Evolutionary conservation across 2,888 invertebrate species (phyloP), one percentile per base, ranked within the genome.

Genomic region (Monoplex corrugatus): DNA sequence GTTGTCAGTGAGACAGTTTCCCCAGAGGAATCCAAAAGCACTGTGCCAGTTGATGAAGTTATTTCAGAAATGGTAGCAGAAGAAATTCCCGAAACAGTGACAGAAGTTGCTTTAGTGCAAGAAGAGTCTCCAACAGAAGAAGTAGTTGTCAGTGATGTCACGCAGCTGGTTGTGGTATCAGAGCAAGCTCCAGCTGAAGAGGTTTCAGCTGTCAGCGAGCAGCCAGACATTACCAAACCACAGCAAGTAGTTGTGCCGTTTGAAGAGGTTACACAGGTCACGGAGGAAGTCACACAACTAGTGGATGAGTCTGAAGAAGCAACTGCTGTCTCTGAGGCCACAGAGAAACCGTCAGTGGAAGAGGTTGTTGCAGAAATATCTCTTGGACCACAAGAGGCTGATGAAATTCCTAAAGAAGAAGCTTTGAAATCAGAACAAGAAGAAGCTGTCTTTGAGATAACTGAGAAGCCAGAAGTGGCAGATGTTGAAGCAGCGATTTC

Each of bases 401-500:
- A 40, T 57, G 83, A 87, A 87, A 85, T 44, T 84, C 63, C n/a
- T 83, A 45, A 87, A 84, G 87, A n/a, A n/a, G n/a, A n/a, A n/a
- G n/a, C n/a, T n/a, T n/a, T n/a, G n/a, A n/a, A n/a, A n/a, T n/a
- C 72, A 78, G 88, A 89, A 78, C 10, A 84, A 28, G 23, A 45
- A 28, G 94, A 94, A 23, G 91, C 94, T 40, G 94, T 50, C 6
- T 44, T 43, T n/a, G 28, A n/a, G 28, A 28, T 63, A 63, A 63
- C 57, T 57, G 57, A 57, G 23, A 23, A 57, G 13, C 57, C 13
- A 57, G 23, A 13, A 13, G 13, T 2, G 13, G 82, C 57, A 78
- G 80, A 19, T 23, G 35, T 16, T 50, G 43, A 40, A n/a, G 16
- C 35, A 38, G 95, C 97, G 86, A 97, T 97, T 95, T 96, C 97